Percentiles rank a stretch among this genome's conserved stretches.
Evolutionary conservation across 2,888 invertebrate species (phyloP).

Genomic region (Macrophya alboannulata): DNA sequence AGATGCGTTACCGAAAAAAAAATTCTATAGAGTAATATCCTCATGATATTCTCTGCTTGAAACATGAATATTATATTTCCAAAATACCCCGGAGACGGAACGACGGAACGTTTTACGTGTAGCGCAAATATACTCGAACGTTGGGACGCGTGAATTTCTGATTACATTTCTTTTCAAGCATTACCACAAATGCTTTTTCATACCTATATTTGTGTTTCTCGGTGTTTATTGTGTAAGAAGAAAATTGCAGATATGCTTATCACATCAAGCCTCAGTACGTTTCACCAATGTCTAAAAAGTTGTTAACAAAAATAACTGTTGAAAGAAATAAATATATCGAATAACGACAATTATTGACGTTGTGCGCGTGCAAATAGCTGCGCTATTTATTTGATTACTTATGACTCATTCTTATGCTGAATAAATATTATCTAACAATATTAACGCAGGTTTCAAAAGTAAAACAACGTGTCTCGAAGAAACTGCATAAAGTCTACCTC

Average conservation of each 20-base stretch:
- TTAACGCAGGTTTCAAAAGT: constrained; percentile 60
- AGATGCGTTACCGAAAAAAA: background rate
- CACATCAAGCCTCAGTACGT: background rate
- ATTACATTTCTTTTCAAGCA: background rate
- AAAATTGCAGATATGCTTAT: background rate
- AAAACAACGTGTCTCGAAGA: constrained; percentile 28
- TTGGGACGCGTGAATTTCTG: background rate
- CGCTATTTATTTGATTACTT: background rate
- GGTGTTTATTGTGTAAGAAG: background rate
- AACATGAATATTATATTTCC: background rate
- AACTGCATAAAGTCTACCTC: constrained; percentile 57
- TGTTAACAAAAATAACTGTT: background rate
- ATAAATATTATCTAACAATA: constrained; percentile 19
- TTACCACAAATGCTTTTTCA: background rate
- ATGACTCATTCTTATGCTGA: background rate
- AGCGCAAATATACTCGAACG: background rate
- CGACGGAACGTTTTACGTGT: background rate
- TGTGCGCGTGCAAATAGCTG: background rate
- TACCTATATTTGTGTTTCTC: background rate
- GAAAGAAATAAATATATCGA: background rate
- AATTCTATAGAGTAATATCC: background rate
- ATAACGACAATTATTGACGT: background rate
- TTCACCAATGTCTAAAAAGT: background rate
- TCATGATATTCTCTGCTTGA: background rate
- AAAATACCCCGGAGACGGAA: background rate